Evolutionary conservation across 2,888 invertebrate genomes (phyloP), one percentile per base, ranked within the genome.

Genomic region (Torymus aiolomorphi): DNA sequence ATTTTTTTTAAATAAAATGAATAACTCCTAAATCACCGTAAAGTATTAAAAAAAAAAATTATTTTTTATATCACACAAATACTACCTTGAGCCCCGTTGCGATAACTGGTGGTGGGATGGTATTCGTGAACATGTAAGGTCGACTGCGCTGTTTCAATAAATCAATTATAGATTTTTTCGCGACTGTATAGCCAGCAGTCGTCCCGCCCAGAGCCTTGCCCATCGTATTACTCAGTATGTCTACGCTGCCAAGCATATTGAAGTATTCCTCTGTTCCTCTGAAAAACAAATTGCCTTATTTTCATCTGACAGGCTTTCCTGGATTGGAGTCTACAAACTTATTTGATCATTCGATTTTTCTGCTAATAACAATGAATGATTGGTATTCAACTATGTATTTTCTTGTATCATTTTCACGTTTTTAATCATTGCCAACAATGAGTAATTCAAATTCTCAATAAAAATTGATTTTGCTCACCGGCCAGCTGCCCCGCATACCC

Each of bases 171-270:
- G 95, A 94, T 82, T 94, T 93, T 0, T 95, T 94, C 0, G 96
- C 96, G 0, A 96, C 94, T 10, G 97, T 97, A 88, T 97, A 97
- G 0, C 97, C 97, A 59, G 96, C 96, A 1, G 95, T 94, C 3
- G 97, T 96, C 2, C 97, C 97, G 82, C 97, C 97, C 72, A 98
- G 91, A 0, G 97, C 97, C 91, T 98, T 98, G 73, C 97, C 97
- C 69, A 98, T 92, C 0, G 97, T 97, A 0, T 97, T 97, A 88
- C 97, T 97, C 82, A 97, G 96, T 56, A 98, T 95, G 87, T 97
- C 96, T 2, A 96, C 94, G 52, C 93, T 92, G 0, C 95, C 94
- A 82, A 91, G 83, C 2, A 93, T 89, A 57, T 94, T 92, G 86
- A 93, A 94, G 88, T 95, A 94, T 87, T 97, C 97, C 89, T 97